A percentile compares a stretch with the other conserved stretches of the same genome.
These are phyloP conservation scores for Phortica variegata DNA, from an alignment of 1,140 invertebrate genomes.

Conservation along the genomic window DNA sequence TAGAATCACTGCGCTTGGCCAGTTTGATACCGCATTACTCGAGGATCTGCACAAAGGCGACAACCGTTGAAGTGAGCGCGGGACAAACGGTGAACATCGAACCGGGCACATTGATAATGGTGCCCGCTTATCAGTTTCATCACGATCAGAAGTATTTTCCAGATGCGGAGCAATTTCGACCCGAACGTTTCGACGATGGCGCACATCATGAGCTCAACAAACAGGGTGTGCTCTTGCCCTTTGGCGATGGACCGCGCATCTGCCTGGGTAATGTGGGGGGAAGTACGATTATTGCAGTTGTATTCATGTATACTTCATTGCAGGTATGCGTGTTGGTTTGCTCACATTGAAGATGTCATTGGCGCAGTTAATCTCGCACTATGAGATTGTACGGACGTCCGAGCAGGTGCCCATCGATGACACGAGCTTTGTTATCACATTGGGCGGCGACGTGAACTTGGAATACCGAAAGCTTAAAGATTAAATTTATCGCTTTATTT, in stretches of 20 bases:
- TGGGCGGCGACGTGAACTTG: conserved; percentile 33
- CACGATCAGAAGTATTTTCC: conserved; percentile 68
- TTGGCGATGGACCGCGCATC: conserved; percentile 48
- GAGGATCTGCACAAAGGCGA: conserved; percentile 38
- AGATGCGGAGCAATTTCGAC: conserved; percentile 70
- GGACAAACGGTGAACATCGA: conserved; percentile 22
- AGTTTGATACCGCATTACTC: conserved; percentile 44
- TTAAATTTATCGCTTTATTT: no score
- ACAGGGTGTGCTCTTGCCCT: conserved; percentile 37
- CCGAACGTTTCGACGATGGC: conserved; percentile 62
- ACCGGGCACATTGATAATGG: conserved; percentile 60
- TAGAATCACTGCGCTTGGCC: conserved; percentile 44
- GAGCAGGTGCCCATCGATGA: conserved; percentile 12
- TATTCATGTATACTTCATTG: neutral
- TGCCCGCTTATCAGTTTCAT: conserved; percentile 64
- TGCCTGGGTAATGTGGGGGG: conserved; percentile 53
- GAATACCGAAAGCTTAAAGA: conserved; percentile 25
- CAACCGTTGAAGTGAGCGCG: conserved; percentile 24
- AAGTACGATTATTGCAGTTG: neutral
- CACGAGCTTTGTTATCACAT: conserved; percentile 33
- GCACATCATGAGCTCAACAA: conserved; percentile 27
- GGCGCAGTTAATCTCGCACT: conserved; percentile 30
- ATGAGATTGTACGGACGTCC: conserved; percentile 24
- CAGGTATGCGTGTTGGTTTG: conserved; percentile 28
- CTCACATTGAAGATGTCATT: conserved; percentile 35